Base-by-base conservation (phyloP, 2,797 vertebrate genomes). In the Coregonus sp. region DNA sequence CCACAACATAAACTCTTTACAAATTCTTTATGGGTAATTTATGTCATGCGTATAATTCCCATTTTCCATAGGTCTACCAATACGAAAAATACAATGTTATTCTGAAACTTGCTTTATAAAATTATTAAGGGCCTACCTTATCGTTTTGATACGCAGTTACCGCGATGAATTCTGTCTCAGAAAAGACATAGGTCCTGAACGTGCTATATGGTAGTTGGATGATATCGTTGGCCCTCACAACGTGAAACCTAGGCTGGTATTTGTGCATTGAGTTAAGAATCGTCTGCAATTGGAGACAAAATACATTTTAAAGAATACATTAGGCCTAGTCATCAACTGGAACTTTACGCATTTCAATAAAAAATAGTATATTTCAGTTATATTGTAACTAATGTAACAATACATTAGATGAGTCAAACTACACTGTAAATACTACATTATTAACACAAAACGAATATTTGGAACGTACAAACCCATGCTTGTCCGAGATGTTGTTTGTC, bases 201-300 rank as follows among this genome's bases (percentile, higher is more conserved):
- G 96, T 96, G 86, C 97, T 97, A 77, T 96, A 96, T 0, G 97
- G 97, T 20, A 98, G 95, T 84, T 96, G 96, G 81, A 97, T 90
- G 72, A 98, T 91, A 86, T 97, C 96, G 70, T 96, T 96, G n/a
- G 96, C 95, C 87, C 94, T 92, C 75, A 98, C 97, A 11, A 98
- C 92, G 81, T 98, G 97, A 80, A 98, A 96, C 7, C 97, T 91
- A 1, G 97, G 97, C 80, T 98, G 97, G 85, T 98, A 98, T 90
- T 97, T 98, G 91, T 98, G 97, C 97, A 98, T 98, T 31, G 97
- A 98, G 90, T 98, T 98, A 78, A 98, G 88, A 84, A 98, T 97
- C 9, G 96, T 97, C 97, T 98, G 91, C 15, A 68, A 74, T 4
- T 1, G 63, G 31, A 59, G n/a, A 73, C 31, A 40, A n/a, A 7